Conservation (phyloP, 2,888 invertebrate genomes). For the Drosophila lutescens region DNA sequence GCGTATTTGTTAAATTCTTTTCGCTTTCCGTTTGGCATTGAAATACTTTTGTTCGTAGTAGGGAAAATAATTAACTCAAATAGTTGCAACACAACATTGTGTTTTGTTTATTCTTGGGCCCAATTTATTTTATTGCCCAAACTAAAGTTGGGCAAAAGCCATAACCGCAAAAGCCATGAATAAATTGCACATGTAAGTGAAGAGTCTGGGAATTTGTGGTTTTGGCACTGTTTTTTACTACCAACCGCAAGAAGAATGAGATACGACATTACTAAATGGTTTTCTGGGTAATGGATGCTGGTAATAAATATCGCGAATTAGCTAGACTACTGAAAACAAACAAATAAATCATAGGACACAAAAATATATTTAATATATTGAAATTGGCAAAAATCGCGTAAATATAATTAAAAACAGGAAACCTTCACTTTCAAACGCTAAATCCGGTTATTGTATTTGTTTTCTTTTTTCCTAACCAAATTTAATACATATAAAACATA, state of each 20-base stretch:
- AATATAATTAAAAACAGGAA: constrained; percentile 13
- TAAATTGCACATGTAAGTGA: constrained; percentile 64
- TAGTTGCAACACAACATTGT: constrained; percentile 36
- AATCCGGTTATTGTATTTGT: constrained; percentile 19
- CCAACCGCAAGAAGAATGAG: constrained; percentile 18
- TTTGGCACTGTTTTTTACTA: constrained; percentile 5
- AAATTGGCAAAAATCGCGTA: background rate
- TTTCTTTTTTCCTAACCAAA: constrained; percentile 7
- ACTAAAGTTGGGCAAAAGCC: constrained; percentile 25
- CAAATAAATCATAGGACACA: constrained; percentile 4
- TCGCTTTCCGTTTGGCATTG: constrained; percentile 53
- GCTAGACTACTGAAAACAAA: constrained; percentile 9
- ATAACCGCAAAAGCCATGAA: constrained; percentile 44
- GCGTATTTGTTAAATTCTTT: constrained; percentile 27
- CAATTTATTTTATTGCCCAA: constrained; percentile 56
- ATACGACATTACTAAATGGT: constrained; percentile 22
- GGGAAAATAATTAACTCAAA: constrained; percentile 5
- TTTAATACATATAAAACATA: constrained; percentile 7
- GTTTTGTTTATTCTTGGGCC: constrained; percentile 29
- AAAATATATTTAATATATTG: background rate
- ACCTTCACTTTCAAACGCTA: constrained; percentile 26
- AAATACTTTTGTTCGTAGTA: constrained; percentile 32
- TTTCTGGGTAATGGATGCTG: constrained; percentile 15
- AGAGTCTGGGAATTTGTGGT: constrained; percentile 37
- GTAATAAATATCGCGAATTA: constrained; percentile 25